Evolutionary conservation across 2,113 vertebrate genomes (phyloP), one percentile per base, ranked within the genome.

Genomic region (Haemorhous mexicanus): DNA sequence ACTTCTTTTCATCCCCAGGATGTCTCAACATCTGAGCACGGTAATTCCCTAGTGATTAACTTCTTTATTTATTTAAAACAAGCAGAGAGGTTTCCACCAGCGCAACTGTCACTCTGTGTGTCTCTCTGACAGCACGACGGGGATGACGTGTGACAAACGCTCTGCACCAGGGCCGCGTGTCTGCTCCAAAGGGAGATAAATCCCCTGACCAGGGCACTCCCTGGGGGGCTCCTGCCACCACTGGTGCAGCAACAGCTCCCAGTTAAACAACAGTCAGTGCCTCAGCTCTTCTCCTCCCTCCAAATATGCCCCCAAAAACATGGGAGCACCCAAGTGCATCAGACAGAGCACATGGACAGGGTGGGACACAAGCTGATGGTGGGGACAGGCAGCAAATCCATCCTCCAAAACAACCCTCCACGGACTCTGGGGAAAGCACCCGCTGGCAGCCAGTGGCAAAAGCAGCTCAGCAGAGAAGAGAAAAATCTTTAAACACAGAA

Each of bases 11-110:
- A 96, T 88, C 64, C 75, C 72, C 66, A 73, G 55, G 75, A 80
- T 85, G 95, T 95, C 94, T 94, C 94, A 95, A 87, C 93, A 93
- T 86, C 94, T 78, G 59, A 96, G 92, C 87, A 49, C 1, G 8
- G 68, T 90, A 90, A 95, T 96, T 95, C 96, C 93, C 87, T 18
- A 39, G 59, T 69, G 93, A 94, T 95, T 93, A 94, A 88, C 82
- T 80, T 94, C 90, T 89, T 93, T 88, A 90, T 95, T 93, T 95
- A 95, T 90, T 95, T 91, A 87, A 93, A 85, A 69, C 49, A 58
- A 93, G 62, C 7, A 49, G 84, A 49, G 82, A 91, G 81, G 88
- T 66, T 96, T 90, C 59, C 74, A 52, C 53, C 53, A 66, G 91
- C 35, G 0, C 3, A 32, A 44, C 87, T 89, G 93, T 89, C 89